Conservation (phyloP, 92 coral and sea anemone genomes). For the Parazoanthus darwini region DNA sequence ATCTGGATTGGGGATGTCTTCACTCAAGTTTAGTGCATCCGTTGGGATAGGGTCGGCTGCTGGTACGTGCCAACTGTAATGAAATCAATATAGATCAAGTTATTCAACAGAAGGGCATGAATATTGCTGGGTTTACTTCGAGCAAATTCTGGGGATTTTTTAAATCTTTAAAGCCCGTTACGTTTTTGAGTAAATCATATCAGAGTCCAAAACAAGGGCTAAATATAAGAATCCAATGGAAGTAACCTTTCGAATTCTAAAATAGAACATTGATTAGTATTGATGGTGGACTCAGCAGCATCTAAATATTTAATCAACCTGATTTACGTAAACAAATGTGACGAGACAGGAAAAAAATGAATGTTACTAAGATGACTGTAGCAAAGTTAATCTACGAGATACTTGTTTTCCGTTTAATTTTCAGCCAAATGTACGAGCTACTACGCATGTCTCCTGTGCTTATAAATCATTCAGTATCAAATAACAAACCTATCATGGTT, state of each 20-base stretch:
- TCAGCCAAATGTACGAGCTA: neutral
- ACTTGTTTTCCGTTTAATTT: no score
- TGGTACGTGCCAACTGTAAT: conserved; percentile 60
- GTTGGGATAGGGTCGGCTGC: conserved; percentile 67
- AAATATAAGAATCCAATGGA: neutral
- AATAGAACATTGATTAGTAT: no score
- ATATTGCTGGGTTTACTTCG: neutral
- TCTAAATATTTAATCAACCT: no score
- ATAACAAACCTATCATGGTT: conserved; percentile 66
- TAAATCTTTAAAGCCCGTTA: no score
- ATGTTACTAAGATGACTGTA: no score
- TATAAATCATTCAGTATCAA: no score
- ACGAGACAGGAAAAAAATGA: no score
- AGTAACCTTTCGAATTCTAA: no score
- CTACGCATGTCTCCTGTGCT: neutral
- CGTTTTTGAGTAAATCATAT: neutral
- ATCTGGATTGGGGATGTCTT: conserved; percentile 87
- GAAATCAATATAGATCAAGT: conserved; percentile 5
- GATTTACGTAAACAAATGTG: no score
- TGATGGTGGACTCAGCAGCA: no score
- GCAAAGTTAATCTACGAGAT: no score
- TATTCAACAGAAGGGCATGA: neutral
- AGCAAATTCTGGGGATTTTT: no score
- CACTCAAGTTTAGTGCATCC: conserved; percentile 69
- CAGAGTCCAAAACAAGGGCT: neutral